phyloP scores from a whole-genome alignment of 2,797 vertebrate genomes.

The Tympanoctomys barrerae region DNA sequence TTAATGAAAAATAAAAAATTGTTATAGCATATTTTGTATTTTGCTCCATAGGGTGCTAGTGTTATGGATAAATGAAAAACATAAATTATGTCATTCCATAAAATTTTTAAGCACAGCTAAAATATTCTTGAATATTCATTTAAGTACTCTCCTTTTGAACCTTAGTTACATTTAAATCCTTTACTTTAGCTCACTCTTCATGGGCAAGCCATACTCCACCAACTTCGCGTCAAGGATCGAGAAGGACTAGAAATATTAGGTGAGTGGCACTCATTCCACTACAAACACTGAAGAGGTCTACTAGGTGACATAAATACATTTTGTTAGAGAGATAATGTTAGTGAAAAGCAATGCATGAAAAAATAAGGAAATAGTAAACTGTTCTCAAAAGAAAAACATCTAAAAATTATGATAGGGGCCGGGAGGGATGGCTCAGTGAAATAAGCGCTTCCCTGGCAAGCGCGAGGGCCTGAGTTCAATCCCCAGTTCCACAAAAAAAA shows the following conservation, averaged over 20 bases:
- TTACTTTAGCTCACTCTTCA: slow-evolving; percentile 48
- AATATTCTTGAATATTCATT: slow-evolving; percentile 19
- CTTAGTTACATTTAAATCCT: background rate
- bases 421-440: too few relatives aligned
- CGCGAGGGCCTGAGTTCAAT: too few relatives aligned
- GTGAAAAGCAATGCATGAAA: too few relatives aligned
- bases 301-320: too few relatives aligned
- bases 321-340: too few relatives aligned
- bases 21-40: slow-evolving; percentile 1
- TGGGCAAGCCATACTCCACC: too few relatives aligned
- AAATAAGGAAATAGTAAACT: background rate
- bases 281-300: too few relatives aligned
- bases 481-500: too few relatives aligned
- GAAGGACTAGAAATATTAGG: too few relatives aligned
- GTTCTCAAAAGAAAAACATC: slow-evolving; percentile 38
- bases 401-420: background rate
- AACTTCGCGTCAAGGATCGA: too few relatives aligned
- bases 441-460: too few relatives aligned
- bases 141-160: background rate
- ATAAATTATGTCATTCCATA: background rate
- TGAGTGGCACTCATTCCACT: too few relatives aligned
- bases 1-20: slow-evolving; percentile 19
- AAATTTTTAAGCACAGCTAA: background rate
- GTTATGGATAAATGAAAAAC: slow-evolving; percentile 1
- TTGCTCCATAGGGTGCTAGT: background rate